Conservation (phyloP, 2,797 vertebrate species). For the Anableps anableps region DNA sequence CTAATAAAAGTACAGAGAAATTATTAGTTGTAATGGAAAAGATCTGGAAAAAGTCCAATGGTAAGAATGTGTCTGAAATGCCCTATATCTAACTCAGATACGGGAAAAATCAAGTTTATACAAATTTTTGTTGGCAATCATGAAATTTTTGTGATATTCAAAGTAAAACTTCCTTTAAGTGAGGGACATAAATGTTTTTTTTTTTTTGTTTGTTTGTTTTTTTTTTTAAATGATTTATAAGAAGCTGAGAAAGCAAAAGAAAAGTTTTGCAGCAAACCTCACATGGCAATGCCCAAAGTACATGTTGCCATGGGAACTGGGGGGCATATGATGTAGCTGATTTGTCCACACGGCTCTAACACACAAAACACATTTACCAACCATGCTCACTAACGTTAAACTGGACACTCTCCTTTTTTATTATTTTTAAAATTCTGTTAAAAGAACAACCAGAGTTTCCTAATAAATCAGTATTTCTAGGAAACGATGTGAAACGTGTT, state of each 20-base stretch:
- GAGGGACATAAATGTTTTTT: not conserved
- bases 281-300: conserved; percentile 51
- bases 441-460: not conserved
- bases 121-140: not conserved
- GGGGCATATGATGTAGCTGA: conserved; percentile 55
- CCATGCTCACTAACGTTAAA: not conserved
- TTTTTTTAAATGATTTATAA: conserved; percentile 17
- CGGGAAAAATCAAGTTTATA: too few species aligned
- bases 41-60: too few species aligned
- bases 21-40: not conserved
- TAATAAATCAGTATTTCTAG: not conserved
- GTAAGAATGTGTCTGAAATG: too few species aligned
- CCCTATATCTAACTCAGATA: too few species aligned
- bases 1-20: not conserved
- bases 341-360: not conserved
- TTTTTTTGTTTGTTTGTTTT: too few species aligned
- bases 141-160: not conserved
- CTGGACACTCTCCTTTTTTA: too few species aligned
- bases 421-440: not conserved
- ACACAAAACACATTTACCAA: not conserved
- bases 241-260: conserved; percentile 10
- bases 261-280: conserved; percentile 47
- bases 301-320: conserved; percentile 58
- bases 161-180: not conserved
- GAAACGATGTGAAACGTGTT: not conserved